These are phyloP conservation scores for Elymnias hypermnestra DNA, from an alignment of 1,140 invertebrate species.

Conservation along the genomic window DNA sequence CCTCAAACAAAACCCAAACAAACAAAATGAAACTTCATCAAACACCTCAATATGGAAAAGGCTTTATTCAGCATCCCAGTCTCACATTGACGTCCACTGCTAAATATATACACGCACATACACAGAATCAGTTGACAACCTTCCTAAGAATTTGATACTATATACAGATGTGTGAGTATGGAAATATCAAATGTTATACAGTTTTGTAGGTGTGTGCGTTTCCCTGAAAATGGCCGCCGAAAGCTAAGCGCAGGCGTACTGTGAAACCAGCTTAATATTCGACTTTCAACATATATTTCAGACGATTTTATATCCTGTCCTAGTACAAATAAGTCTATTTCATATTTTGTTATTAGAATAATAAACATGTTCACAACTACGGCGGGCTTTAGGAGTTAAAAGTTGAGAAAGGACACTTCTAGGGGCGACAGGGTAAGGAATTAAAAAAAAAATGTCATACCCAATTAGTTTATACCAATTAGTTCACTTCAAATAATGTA, in stretches of 20 bases:
- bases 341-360: neutral
- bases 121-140: slow-evolving; percentile 9
- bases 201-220: slow-evolving; percentile 7
- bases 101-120: slow-evolving; percentile 14
- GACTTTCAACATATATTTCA: neutral
- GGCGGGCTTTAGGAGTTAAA: slow-evolving; percentile 22
- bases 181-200: slow-evolving; percentile 11
- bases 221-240: slow-evolving; percentile 20
- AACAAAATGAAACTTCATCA: slow-evolving; percentile 15
- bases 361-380: slow-evolving; percentile 11
- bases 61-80: slow-evolving; percentile 20
- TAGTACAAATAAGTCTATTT: neutral
- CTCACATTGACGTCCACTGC: slow-evolving; percentile 6
- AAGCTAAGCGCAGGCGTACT: slow-evolving; percentile 15
- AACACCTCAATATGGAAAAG: slow-evolving; percentile 13
- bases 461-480: too few relatives aligned
- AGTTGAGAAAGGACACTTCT: slow-evolving; percentile 18
- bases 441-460: too few relatives aligned
- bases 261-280: neutral
- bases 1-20: slow-evolving; percentile 17
- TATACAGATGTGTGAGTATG: slow-evolving; percentile 12
- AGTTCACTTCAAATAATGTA: too few relatives aligned
- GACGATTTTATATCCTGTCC: slow-evolving; percentile 5
- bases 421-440: too few relatives aligned
- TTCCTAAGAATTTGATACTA: slow-evolving; percentile 23